Evolutionary conservation across 2,113 vertebrate species (phyloP), one percentile per base, ranked within the genome.

Genomic region (Coptodon rendalli): DNA sequence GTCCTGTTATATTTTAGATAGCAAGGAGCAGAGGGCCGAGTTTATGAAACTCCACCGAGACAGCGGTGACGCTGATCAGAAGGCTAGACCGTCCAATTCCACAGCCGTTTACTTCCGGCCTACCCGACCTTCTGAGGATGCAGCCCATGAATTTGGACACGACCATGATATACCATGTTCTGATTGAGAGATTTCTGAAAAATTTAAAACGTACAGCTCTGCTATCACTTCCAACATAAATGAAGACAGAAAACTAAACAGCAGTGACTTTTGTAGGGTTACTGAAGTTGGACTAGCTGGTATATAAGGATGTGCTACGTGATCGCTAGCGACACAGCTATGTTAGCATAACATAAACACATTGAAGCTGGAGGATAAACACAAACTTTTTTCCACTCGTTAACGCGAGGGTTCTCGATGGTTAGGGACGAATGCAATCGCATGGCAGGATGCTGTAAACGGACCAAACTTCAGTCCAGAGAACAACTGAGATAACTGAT

Each of bases 361-460:
- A 22, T 22, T 22, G 22, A 22, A 22, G 22, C 22, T 22, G 22
- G 22, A 22, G 22, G 22, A 22, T 22, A 22, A 22, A 22, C 22
- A 22, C 22, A 22, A 22, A 59, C 56, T 29, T 29, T 2, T 29
- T 16, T 0, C 24, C 24, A 59, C 24, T 9, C 7, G 2, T 59
- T 59, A 59, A 59, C 2, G 5, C 3, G 16, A 59, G 56, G 56
- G 7, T 16, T 59, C 24, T 13, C 3, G 0, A 29, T 59, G 56
- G 56, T 59, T 29, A 5, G 13, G 24, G 0, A 9, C 1, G 1
- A 56, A 56, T 24, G 53, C 11, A 56, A 56, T 56, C 4, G 22
- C 53, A 24, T 56, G 22, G 1, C 53, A 24, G 53, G 11, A 56
- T 13, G 54, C 6, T 56, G 54, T 56, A 56, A 56, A 27, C 1